These are phyloP conservation scores for Anastrepha obliqua DNA, from an alignment of 1,140 invertebrate genomes.

Conservation along the genomic window DNA sequence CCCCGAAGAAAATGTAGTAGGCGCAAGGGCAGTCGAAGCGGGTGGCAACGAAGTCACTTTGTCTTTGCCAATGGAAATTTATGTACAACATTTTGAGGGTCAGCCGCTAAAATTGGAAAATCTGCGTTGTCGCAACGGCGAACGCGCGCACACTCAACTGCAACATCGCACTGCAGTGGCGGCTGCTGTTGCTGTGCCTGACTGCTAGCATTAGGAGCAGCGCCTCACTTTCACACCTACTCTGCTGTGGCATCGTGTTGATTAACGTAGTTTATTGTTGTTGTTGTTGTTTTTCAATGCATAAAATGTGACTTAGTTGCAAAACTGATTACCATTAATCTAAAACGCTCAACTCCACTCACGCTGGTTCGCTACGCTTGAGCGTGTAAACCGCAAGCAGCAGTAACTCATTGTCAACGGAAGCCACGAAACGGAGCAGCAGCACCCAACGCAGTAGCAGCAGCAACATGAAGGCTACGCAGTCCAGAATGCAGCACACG, in stretches of 20 bases:
- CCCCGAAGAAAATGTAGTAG: background rate
- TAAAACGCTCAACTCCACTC: slow-evolving; percentile 36
- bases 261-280: background rate
- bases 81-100: slow-evolving; percentile 30
- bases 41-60: slow-evolving; percentile 8
- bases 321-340: slow-evolving; percentile 52
- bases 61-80: slow-evolving; percentile 44
- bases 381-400: slow-evolving; percentile 39
- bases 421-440: slow-evolving; percentile 25
- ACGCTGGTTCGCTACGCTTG: background rate
- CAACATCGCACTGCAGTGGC: background rate
- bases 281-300: slow-evolving; percentile 48
- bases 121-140: background rate
- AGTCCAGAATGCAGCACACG: too few species aligned
- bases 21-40: background rate
- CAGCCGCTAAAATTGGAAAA: slow-evolving; percentile 33
- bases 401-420: slow-evolving; percentile 45
- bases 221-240: background rate
- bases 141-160: background rate
- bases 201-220: background rate
- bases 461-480: background rate
- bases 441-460: background rate
- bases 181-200: background rate
- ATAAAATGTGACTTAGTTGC: slow-evolving; percentile 52
- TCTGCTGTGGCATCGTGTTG: background rate